These are phyloP conservation scores for Tetanocera ferruginea DNA, from an alignment of 2,888 invertebrate genomes.

Conservation along the genomic window DNA sequence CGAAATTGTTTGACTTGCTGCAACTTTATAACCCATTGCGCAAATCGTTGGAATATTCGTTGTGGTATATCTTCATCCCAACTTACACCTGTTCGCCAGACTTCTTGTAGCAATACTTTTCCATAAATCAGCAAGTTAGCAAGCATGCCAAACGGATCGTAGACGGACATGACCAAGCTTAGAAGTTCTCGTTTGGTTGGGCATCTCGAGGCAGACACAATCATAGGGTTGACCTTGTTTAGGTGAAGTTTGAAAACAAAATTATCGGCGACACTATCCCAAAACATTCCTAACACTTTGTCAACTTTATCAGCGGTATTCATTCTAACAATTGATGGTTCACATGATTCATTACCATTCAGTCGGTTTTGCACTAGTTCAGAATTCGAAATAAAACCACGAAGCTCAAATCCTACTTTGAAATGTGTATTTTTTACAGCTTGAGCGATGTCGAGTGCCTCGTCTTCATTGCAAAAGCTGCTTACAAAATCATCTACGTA, in stretches of 20 bases:
- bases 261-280: neutral
- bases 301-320: neutral
- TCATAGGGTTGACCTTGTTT: neutral
- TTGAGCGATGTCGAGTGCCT: neutral
- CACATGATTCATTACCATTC: neutral
- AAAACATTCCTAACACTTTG: neutral
- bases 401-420: neutral
- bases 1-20: constrained; percentile 8
- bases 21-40: constrained; percentile 9
- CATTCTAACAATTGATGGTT: neutral
- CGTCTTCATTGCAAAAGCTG: neutral
- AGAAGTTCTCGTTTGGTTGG: constrained; percentile 39
- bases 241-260: neutral
- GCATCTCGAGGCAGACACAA: neutral
- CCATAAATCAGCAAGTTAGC: constrained; percentile 20
- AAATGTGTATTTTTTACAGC: neutral
- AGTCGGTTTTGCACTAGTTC: no score
- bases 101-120: constrained; percentile 3
- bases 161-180: constrained; percentile 32
- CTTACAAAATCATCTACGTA: neutral
- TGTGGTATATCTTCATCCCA: constrained; percentile 23
- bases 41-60: constrained; percentile 17
- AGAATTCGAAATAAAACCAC: no score
- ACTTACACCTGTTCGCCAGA: constrained; percentile 12
- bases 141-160: constrained; percentile 36